Conservation (phyloP, 2,888 invertebrate species). For the Phengaris alcon region DNA sequence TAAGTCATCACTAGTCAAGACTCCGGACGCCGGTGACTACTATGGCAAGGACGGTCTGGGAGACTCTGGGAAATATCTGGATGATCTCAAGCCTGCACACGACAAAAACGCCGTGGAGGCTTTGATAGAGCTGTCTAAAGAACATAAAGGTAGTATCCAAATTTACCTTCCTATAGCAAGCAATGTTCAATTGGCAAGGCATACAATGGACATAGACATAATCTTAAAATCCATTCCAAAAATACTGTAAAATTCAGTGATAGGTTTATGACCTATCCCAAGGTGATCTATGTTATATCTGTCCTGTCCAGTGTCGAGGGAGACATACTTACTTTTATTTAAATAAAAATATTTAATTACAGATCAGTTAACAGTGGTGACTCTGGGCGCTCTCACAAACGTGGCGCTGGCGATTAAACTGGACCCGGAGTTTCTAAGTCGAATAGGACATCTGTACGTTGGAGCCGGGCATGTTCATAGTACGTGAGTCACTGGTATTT, state of each 20-base stretch:
- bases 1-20: conserved; percentile 64
- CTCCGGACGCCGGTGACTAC: conserved; percentile 52
- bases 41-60: conserved; percentile 87
- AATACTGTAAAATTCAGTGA: too few relatives aligned
- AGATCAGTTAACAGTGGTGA: conserved; percentile 81
- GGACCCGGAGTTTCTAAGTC: conserved; percentile 81
- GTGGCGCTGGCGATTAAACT: conserved; percentile 86
- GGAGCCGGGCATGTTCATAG: conserved; percentile 90
- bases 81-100: conserved; percentile 63
- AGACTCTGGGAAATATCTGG: conserved; percentile 55
- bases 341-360: conserved; percentile 45
- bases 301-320: too few relatives aligned
- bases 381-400: conserved; percentile 88
- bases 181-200: too few relatives aligned
- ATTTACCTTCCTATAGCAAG: too few relatives aligned
- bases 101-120: conserved; percentile 80
- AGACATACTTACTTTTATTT: too few relatives aligned
- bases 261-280: too few relatives aligned
- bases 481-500: conserved; percentile 52
- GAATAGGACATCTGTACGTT: conserved; percentile 84
- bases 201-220: too few relatives aligned
- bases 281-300: too few relatives aligned
- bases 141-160: conserved; percentile 64
- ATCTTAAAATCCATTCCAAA: too few relatives aligned
- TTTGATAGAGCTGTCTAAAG: conserved; percentile 79